phyloP scores from a whole-genome alignment of 1,140 invertebrate species.

The Coptotermes formosanus region DNA sequence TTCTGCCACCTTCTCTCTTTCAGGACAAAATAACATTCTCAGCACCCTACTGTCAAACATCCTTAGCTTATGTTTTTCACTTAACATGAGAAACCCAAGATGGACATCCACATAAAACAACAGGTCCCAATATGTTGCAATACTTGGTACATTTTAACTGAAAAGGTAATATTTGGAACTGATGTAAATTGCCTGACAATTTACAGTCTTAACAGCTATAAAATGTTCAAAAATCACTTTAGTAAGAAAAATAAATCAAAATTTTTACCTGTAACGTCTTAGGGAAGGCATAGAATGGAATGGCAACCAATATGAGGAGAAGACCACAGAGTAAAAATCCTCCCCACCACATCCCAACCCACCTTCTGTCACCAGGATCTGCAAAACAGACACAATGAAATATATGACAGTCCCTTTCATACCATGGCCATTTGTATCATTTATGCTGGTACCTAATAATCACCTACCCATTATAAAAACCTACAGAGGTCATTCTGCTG shows the following conservation, averaged over 20 bases:
- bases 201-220: not conserved
- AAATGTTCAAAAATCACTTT: no score
- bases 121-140: not conserved
- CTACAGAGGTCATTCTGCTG: no score
- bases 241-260: no score
- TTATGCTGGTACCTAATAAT: no score
- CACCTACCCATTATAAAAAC: no score
- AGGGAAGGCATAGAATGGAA: conserved; percentile 89
- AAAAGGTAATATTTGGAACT: no score
- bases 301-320: conserved; percentile 75
- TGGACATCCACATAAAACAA: not conserved
- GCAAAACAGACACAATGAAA: conserved; percentile 35
- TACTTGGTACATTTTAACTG: no score
- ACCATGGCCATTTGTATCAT: no score
- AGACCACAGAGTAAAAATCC: conserved; percentile 82
- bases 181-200: not conserved
- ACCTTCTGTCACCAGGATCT: conserved; percentile 78
- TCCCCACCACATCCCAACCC: conserved; percentile 96
- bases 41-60: no score
- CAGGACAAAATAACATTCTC: no score
- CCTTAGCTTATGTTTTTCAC: not conserved
- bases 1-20: no score
- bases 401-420: no score
- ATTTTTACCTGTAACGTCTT: conserved; percentile 58
- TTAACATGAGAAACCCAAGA: not conserved